Base-by-base conservation (phyloP, 30 jellyfish, hydroid and myxozoan species). In the Rhopilema esculentum region DNA sequence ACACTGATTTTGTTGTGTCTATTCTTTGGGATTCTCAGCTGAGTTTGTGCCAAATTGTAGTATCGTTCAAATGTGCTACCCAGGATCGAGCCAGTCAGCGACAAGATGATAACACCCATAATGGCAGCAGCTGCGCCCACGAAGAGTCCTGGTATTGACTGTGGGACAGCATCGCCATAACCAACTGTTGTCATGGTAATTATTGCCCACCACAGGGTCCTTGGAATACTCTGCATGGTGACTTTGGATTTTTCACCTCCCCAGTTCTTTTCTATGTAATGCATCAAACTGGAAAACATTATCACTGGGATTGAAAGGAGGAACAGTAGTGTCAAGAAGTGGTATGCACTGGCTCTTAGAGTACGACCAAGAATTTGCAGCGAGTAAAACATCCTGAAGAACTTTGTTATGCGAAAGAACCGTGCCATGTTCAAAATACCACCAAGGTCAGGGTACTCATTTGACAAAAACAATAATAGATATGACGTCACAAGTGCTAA, bases 111-210 rank as follows among this genome's bases (percentile, higher is more conserved):
- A 17, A 95, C 95, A 8, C 99, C 99, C 40, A 90, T 66, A 1
- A 95, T 66, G 1, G 99, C 97, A 4, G 97, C 97, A 50, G 84
- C 91, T 12, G 92, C 98, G 16, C 99, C 99, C 49, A 95, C 61
- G 20, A 95, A 66, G 77, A 67, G 69, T 27, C 99, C 99, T 27
- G 89, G 83, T 0, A 72, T 72, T 4, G 99, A 90, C 22, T 52
- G 69, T 22, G 99, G 99, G 7, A 66, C 84, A 25, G 92, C 89
- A 32, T 80, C 94, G 7, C 99, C 99, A 79, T 95, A 95, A n/a
- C 99, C 99, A 1, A 91, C 97, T 6, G 99, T 95, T 27, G 99
- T 91, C 98, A 91, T 90, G 68, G 99, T 95, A 21, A 91, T 75
- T 8, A 95, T 89, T 48, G 97, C 87, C 99, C 99, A 95, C 99